Evolutionary conservation across 2,113 vertebrate genomes (phyloP).

Genomic region (Gopherus flavomarginatus): DNA sequence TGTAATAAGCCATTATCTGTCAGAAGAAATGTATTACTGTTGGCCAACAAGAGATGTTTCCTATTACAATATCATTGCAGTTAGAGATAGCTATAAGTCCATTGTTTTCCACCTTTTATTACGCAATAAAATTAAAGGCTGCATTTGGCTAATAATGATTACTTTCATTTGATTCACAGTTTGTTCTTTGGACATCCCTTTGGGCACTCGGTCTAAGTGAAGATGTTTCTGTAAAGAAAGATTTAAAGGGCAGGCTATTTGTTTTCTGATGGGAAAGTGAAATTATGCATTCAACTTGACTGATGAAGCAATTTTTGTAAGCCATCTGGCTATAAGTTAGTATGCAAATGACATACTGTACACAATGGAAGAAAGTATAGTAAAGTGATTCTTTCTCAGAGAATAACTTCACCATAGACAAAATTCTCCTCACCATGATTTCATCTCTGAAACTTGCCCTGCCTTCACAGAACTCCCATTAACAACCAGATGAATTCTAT

Average conservation of each 20-base stretch:
- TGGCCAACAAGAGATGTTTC: background rate
- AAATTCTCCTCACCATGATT: background rate
- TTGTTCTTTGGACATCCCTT: background rate
- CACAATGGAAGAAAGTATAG: rapidly evolving
- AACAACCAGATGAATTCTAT: background rate
- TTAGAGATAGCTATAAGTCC: background rate
- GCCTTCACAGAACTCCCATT: background rate
- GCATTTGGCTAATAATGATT: background rate
- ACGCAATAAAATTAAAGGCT: background rate
- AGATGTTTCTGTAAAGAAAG: background rate
- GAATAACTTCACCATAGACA: background rate
- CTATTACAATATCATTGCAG: background rate
- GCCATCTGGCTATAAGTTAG: background rate
- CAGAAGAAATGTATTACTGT: background rate
- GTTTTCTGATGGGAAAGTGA: background rate
- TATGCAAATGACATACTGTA: background rate
- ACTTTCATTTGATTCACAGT: background rate
- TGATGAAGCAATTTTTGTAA: background rate
- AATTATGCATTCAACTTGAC: background rate
- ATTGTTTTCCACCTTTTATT: background rate
- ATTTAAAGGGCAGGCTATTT: background rate
- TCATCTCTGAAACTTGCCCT: background rate
- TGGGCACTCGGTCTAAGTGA: background rate
- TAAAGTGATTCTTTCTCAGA: background rate
- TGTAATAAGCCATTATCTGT: background rate